Evolutionary conservation across 2,888 invertebrate species (phyloP).

Genomic region (Lottia gigantea): DNA sequence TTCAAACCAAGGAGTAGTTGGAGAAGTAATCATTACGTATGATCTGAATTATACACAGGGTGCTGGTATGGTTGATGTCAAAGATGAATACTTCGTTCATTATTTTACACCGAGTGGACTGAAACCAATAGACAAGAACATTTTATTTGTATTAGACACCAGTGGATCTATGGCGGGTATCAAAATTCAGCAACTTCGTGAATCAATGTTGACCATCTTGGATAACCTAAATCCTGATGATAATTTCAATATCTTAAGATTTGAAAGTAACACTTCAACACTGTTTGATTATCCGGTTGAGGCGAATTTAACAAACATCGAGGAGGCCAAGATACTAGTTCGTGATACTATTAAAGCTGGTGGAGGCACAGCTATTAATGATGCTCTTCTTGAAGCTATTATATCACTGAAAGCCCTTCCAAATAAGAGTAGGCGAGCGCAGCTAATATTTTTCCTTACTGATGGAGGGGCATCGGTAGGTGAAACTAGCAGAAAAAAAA

Average conservation of each 20-base stretch:
- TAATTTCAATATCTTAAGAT: constrained; percentile 78
- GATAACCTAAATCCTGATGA: constrained; percentile 75
- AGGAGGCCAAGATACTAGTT: constrained; percentile 29
- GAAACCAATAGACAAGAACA: constrained; percentile 71
- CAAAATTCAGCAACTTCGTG: constrained; percentile 76
- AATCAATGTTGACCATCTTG: constrained; percentile 79
- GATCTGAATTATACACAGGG: constrained; percentile 27
- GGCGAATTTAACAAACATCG: constrained; percentile 32
- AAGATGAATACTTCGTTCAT: constrained; percentile 50
- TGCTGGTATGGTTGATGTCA: constrained; percentile 48
- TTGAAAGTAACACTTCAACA: constrained; percentile 58
- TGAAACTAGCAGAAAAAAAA: constrained; percentile 47
- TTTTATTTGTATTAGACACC: constrained; percentile 80
- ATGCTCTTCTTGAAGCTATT: constrained; percentile 71
- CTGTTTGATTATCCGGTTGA: constrained; percentile 29
- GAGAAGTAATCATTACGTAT: constrained; percentile 38
- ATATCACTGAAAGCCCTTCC: constrained; percentile 69
- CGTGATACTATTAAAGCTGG: constrained; percentile 19
- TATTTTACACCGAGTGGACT: constrained; percentile 43
- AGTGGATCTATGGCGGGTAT: constrained; percentile 81
- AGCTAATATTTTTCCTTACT: constrained; percentile 68
- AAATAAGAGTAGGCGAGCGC: constrained; percentile 49
- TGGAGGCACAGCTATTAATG: constrained; percentile 77
- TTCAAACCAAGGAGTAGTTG: constrained; percentile 23
- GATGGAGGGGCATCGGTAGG: constrained; percentile 68